Base-by-base conservation (phyloP, 2,113 vertebrate genomes). In the Eulemur rufifrons region DNA sequence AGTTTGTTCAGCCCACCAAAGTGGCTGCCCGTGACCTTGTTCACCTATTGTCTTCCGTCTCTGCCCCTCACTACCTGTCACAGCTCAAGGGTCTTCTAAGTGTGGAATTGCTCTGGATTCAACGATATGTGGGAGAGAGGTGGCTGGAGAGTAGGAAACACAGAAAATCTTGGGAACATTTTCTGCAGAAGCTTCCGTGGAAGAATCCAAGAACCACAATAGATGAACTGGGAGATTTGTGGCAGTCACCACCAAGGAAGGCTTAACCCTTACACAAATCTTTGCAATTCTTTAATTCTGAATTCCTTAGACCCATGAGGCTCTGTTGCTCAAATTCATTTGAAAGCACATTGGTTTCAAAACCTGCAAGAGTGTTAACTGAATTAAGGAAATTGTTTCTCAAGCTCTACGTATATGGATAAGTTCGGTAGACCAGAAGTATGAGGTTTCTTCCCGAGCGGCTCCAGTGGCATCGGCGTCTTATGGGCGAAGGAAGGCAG, bases 321-420 rank as follows among this genome's bases (percentile, higher is more conserved):
- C n/a, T 73, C 54, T 88, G 5, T 32, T 68, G 52, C 9, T 86
- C 25, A 59, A 50, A 71, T 82, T 95, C 61, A 83, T 78, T 71
- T 68, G 59, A 82, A 94, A 96, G 14, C 0, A 23, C 39, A 54
- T 54, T 89, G 45, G 17, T 76, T 94, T 80, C 42, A 77, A 82
- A 32, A 71, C 6, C 3, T 90, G 45, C 10, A 73, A 52, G 59
- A 39, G 34, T 34, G 18, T 47, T 86, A 20, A 64, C 9, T 56
- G 27, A 77, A 27, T 82, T 63, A 50, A 74, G 61, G 11, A 93
- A 77, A n/a, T 21, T 50, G 7, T 39, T 82, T 76, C 74, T 86
- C 27, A 32, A 69, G 50, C 61, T 86, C 42, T 34, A 27, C 59
- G 39, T 94, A 29, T 32, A 52, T 17, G 17, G 66, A 1, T 32